Evolutionary conservation across 2,888 invertebrate genomes (phyloP).

Genomic region (Malthinus seriepunctatus): DNA sequence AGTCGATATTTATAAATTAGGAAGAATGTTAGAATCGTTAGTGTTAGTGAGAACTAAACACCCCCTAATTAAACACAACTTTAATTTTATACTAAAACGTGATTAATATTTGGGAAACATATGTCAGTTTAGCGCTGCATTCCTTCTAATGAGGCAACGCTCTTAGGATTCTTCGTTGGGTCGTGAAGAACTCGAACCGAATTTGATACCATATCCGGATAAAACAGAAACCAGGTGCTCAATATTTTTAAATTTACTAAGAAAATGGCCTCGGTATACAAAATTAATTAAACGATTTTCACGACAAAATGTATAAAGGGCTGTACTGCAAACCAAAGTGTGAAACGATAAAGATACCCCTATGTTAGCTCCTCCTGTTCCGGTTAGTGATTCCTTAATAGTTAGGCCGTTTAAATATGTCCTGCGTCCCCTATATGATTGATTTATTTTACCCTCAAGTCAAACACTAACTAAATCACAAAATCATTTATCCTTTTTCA

Average conservation of each 20-base stretch:
- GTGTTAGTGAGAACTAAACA: constrained; percentile 50
- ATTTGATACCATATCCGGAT: background rate
- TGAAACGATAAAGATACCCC: constrained; percentile 26
- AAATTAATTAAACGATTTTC: background rate
- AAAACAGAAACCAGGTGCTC: background rate
- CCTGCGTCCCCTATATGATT: constrained; percentile 34
- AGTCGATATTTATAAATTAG: constrained; percentile 20
- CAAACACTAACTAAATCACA: constrained; percentile 19
- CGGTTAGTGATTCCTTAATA: constrained; percentile 41
- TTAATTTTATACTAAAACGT: constrained; percentile 54
- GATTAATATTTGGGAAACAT: constrained; percentile 55
- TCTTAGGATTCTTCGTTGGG: constrained; percentile 47
- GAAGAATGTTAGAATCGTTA: constrained; percentile 45
- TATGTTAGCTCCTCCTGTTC: constrained; percentile 32
- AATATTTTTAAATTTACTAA: background rate
- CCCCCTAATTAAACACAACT: constrained; percentile 53
- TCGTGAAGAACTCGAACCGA: constrained; percentile 34
- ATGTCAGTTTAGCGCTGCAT: constrained; percentile 57
- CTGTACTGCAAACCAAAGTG: constrained; percentile 22
- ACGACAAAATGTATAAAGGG: constrained; percentile 12
- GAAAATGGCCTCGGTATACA: background rate
- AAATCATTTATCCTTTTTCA: constrained; percentile 13
- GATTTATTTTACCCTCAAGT: constrained; percentile 33
- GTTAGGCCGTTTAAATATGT: constrained; percentile 39
- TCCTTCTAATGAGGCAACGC: constrained; percentile 55